Conservation (phyloP, 2,797 vertebrate genomes). For the Enteromius radiatus region DNA sequence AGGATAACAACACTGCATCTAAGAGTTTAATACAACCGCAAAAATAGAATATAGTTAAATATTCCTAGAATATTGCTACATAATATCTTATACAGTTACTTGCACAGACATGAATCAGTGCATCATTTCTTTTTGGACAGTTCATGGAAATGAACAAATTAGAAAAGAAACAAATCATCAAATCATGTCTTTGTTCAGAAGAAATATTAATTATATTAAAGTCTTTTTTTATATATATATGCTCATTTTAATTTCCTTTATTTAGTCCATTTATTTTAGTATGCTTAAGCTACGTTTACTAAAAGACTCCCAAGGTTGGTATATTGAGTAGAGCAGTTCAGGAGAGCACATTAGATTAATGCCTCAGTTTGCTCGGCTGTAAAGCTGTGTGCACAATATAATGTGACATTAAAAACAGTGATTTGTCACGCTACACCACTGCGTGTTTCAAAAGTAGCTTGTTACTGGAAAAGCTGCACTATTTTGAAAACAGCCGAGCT, state of each 20-base stretch:
- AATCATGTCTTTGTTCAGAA: not conserved
- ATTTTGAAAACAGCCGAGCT: slow-evolving; percentile 6
- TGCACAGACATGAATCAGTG: too few relatives aligned
- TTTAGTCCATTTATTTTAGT: not conserved
- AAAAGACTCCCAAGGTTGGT: not conserved
- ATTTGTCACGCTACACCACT: slow-evolving; percentile 1
- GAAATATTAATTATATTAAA: not conserved
- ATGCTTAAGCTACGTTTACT: not conserved
- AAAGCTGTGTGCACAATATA: not conserved
- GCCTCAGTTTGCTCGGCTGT: slow-evolving; percentile 9
- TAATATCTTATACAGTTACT: not conserved
- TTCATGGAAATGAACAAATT: not conserved
- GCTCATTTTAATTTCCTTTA: not conserved
- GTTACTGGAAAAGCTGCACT: not conserved
- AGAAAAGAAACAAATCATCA: too few relatives aligned
- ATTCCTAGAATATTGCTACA: slow-evolving; percentile 1
- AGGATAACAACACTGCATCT: not conserved
- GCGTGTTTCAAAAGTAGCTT: slow-evolving; percentile 3
- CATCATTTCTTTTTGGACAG: not conserved
- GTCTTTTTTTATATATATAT: not conserved
- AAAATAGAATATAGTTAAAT: not conserved
- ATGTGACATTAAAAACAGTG: slow-evolving; percentile 22
- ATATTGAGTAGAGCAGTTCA: not conserved
- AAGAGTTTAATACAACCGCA: not conserved
- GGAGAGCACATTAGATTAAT: not conserved